These are phyloP conservation scores for Pteria penguin DNA, from an alignment of 2,888 invertebrate species.

Conservation along the genomic window DNA sequence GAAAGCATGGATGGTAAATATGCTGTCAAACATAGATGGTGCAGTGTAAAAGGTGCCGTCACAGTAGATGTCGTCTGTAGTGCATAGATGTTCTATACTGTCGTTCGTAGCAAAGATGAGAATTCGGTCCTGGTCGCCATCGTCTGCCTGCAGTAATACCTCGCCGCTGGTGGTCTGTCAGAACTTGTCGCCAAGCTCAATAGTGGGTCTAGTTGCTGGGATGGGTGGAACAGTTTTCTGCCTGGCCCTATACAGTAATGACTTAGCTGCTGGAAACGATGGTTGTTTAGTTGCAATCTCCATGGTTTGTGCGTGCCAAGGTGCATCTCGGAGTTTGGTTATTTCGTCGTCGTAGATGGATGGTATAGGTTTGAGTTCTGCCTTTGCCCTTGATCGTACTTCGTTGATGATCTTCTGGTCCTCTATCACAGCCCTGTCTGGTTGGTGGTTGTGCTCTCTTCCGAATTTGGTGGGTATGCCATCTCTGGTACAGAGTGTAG, in stretches of 20 bases:
- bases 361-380: background rate
- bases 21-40: conserved; percentile 18
- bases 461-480: conserved; percentile 16
- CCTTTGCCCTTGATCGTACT: conserved; percentile 1
- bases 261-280: background rate
- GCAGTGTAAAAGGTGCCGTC: conserved; percentile 16
- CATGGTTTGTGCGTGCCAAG: no score
- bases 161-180: conserved; percentile 15
- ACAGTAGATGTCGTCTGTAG: conserved; percentile 16
- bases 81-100: background rate
- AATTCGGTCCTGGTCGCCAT: conserved; percentile 12
- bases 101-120: conserved; percentile 14
- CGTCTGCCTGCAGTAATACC: conserved; percentile 10
- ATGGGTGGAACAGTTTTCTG: background rate
- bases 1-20: conserved; percentile 24
- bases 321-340: background rate
- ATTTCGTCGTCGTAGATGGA: conserved; percentile 17
- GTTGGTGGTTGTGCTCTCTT: conserved; percentile 12
- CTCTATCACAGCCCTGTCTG: conserved; percentile 10
- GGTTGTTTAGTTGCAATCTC: background rate
- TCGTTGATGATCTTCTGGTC: background rate
- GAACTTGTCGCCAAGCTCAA: conserved; percentile 4
- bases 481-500: conserved; percentile 24
- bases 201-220: conserved; percentile 5
- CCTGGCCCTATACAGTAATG: background rate